These are phyloP conservation scores for Gymnarchus niloticus DNA, from an alignment of 2,113 vertebrate species.

Conservation along the genomic window DNA sequence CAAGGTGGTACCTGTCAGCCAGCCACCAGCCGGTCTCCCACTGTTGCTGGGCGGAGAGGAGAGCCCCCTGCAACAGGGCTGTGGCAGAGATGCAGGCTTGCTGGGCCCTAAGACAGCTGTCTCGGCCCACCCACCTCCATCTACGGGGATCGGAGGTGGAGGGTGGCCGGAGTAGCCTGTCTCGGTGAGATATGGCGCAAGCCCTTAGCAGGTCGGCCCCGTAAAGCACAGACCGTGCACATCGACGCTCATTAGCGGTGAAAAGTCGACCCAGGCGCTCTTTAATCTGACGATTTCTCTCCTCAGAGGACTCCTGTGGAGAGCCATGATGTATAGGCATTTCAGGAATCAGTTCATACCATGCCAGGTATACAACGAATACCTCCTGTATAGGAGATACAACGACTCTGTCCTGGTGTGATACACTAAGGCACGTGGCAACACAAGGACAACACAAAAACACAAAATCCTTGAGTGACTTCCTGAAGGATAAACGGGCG, in stretches of 20 bases:
- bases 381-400: too few species aligned
- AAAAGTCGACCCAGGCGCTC: slow-evolving; percentile 79
- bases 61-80: slow-evolving; percentile 55
- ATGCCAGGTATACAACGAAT: not conserved
- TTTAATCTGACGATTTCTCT: slow-evolving; percentile 73
- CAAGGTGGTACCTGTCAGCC: slow-evolving; percentile 59
- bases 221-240: slow-evolving; percentile 73
- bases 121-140: slow-evolving; percentile 73
- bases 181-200: slow-evolving; percentile 56
- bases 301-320: slow-evolving; percentile 73
- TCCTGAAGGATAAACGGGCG: not conserved
- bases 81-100: slow-evolving; percentile 48
- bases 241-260: slow-evolving; percentile 76
- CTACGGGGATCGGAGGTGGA: slow-evolving; percentile 39
- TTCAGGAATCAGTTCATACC: not conserved
- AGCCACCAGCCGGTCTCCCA: slow-evolving; percentile 51
- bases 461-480: too few species aligned
- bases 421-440: not conserved
- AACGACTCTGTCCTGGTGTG: too few species aligned
- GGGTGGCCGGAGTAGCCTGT: not conserved
- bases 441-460: not conserved
- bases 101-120: slow-evolving; percentile 59
- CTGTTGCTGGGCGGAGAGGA: slow-evolving; percentile 54
- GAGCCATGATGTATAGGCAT: slow-evolving; percentile 26
- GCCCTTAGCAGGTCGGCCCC: slow-evolving; percentile 74